Evolutionary conservation across 1,140 invertebrate species (phyloP), one percentile per base, ranked within the genome.

Genomic region (Phenacoccus solenopsis): DNA sequence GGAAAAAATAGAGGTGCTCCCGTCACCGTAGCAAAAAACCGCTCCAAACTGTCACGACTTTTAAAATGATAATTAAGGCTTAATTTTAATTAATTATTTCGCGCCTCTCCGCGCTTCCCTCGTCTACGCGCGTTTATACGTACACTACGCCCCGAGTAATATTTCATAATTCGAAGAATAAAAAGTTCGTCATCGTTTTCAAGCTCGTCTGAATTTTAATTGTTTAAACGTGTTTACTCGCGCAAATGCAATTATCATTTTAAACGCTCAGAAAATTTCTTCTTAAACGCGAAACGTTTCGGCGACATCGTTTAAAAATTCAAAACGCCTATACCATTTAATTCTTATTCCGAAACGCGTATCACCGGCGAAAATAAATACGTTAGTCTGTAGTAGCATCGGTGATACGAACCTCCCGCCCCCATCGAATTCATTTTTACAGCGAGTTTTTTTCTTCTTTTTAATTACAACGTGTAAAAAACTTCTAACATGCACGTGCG

Each of bases 1-100:
- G 25, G 10, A 64, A 22, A 20, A 64, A 16, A n/a, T n/a, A n/a
- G 20, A 49, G 20, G n/a, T n/a, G n/a, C n/a, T 49, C 38, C 5
- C 13, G 13, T 13, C 13, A 32, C 30, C 13, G 20, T 49, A 49
- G 20, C 38, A 49, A n/a, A n/a, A n/a, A n/a, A n/a, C n/a, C n/a
- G n/a, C n/a, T n/a, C n/a, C n/a, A n/a, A 64, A 64, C 22, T 64
- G 59, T 64, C 59, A 27, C 59, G 59, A 64, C 59, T 64, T 64
- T 64, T 64, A 5, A 64, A 64, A 64, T 64, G 20, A 59, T 59
- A 64, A 64, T 64, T 64, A 64, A 64, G 20, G 59, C 25, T 22
- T 27, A 10, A 64, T 27, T 64, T 64, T 64, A 27, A 64, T 64
- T 64, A 64, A 64, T 64, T 64, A 64, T 64, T 64, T 64, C 38